Percentiles rank a stretch among this genome's conserved stretches.
phyloP scores from a whole-genome alignment of 1,140 invertebrate species.

The Asbolus verrucosus region DNA sequence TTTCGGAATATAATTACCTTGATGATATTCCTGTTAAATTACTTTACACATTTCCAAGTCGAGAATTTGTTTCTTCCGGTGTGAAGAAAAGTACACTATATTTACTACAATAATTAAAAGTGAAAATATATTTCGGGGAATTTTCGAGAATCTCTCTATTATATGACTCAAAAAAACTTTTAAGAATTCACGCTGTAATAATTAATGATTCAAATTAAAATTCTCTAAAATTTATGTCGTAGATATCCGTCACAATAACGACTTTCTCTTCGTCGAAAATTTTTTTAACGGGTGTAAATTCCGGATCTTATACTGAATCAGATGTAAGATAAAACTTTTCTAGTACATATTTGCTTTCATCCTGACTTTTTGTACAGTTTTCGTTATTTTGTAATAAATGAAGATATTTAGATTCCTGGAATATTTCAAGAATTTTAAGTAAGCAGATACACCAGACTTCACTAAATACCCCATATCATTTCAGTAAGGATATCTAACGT shows the following conservation, averaged over 20 bases:
- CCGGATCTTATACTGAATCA: not conserved
- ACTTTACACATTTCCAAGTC: constrained; percentile 2
- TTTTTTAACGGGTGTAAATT: not conserved
- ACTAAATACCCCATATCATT: constrained; percentile 3
- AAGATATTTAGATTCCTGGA: too few relatives aligned
- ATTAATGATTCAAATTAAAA: constrained; percentile 18
- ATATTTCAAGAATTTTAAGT: constrained; percentile 15
- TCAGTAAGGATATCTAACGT: not conserved
- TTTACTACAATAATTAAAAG: not conserved
- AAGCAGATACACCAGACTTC: constrained; percentile 11
- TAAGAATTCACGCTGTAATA: not conserved
- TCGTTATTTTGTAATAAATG: too few relatives aligned
- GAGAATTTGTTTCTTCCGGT: constrained; percentile 37
- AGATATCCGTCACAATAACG: not conserved
- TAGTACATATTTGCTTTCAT: not conserved
- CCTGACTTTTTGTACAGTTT: not conserved
- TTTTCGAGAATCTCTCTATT: constrained; percentile 6
- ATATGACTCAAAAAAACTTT: constrained; percentile 4
- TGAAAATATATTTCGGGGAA: constrained; percentile 2
- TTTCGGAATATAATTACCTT: constrained; percentile 41
- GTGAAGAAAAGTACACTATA: constrained; percentile 14
- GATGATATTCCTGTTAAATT: constrained; percentile 26
- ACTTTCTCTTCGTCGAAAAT: constrained; percentile 18
- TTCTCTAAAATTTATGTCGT: not conserved
- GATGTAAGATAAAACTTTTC: not conserved